Conservation (phyloP, 30 jellyfish, hydroid and myxozoan genomes). For the Aurelia aurita region DNA sequence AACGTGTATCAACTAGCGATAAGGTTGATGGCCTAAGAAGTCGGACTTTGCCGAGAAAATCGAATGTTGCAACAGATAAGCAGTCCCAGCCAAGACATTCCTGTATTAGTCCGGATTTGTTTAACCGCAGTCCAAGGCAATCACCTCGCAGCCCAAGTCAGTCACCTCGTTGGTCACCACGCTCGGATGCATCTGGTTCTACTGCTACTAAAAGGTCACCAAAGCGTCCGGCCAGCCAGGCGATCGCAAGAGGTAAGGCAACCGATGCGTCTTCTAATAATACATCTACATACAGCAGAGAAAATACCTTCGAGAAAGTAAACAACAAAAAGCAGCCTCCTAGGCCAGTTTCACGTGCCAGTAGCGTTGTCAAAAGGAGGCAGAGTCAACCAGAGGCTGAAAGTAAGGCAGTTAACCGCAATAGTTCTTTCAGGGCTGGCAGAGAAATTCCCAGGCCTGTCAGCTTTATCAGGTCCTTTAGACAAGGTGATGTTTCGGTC, state of each 20-base stretch:
- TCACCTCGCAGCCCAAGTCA: no score
- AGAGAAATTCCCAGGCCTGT: constrained; percentile 36
- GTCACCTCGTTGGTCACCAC: no score
- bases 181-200: not conserved
- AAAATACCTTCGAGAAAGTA: not conserved
- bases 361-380: constrained; percentile 10
- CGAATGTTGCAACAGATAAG: not conserved
- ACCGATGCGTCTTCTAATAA: not conserved
- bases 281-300: not conserved
- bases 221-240: constrained; percentile 23
- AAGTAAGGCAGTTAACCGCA: constrained; percentile 30
- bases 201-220: not conserved
- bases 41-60: constrained; percentile 40
- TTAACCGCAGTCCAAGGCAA: not conserved
- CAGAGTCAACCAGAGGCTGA: not conserved
- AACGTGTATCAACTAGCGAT: not conserved
- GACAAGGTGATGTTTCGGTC: constrained; percentile 13
- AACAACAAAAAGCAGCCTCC: not conserved
- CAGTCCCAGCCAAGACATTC: constrained; percentile 14
- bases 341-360: constrained; percentile 27
- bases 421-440: not conserved
- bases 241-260: not conserved
- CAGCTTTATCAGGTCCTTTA: not conserved
- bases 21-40: not conserved
- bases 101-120: constrained; percentile 5